Conservation (phyloP, 2,888 invertebrate genomes). For the Drosophila recens region DNA sequence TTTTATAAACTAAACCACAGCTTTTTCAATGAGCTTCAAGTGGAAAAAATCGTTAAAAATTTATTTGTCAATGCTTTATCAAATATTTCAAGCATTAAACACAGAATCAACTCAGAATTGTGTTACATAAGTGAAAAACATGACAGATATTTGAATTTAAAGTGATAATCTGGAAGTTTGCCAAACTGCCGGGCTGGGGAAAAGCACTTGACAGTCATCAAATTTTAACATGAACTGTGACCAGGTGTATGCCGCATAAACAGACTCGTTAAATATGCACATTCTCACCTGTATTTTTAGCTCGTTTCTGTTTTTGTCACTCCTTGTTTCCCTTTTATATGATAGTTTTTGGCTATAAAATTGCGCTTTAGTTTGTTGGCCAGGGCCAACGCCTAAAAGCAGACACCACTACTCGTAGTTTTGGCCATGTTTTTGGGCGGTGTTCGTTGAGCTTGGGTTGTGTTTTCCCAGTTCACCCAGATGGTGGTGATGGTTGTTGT, state of each 20-base stretch:
- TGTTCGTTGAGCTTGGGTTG: constrained; percentile 22
- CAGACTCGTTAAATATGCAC: constrained; percentile 32
- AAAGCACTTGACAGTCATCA: constrained; percentile 16
- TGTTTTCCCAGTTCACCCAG: constrained; percentile 31
- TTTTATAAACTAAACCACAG: too few relatives aligned
- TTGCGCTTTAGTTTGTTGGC: constrained; percentile 28
- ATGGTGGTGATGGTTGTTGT: constrained; percentile 4
- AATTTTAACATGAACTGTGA: constrained; percentile 17
- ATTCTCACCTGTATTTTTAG: constrained; percentile 32
- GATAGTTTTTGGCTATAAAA: constrained; percentile 28
- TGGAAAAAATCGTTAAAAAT: background rate
- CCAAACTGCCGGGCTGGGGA: constrained; percentile 2
- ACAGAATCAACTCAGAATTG: background rate
- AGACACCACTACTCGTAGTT: constrained; percentile 39
- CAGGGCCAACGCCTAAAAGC: constrained; percentile 50
- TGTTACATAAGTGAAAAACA: constrained; percentile 8
- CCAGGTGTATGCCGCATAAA: constrained; percentile 22
- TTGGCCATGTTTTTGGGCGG: constrained; percentile 43
- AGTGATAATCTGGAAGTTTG: constrained; percentile 21
- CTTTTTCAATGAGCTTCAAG: background rate
- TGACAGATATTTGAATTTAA: constrained; percentile 17
- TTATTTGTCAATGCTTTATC: background rate
- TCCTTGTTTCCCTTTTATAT: background rate
- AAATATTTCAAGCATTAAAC: background rate
- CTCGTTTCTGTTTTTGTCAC: background rate